Evolutionary conservation across 2,113 vertebrate genomes (phyloP).

Genomic region (Ploceus nigricollis): DNA sequence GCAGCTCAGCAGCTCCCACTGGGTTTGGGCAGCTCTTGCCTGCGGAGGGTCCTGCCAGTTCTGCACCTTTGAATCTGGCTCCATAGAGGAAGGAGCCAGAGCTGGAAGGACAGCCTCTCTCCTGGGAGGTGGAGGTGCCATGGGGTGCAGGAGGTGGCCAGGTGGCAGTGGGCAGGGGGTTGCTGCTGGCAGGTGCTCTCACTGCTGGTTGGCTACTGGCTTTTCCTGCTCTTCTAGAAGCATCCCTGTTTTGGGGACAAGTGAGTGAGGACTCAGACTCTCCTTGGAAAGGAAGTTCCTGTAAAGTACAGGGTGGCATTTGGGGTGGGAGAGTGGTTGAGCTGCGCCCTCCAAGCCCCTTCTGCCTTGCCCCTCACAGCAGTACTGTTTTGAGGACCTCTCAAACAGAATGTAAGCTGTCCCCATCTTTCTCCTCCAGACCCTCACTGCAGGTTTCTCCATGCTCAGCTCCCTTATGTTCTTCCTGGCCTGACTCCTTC

Average conservation of each 20-base stretch:
- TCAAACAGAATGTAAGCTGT: not conserved
- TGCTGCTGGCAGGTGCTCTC: not conserved
- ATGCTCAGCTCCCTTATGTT: not conserved
- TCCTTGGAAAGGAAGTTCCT: not conserved
- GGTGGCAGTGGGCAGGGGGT: not conserved
- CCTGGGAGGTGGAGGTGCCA: fast-evolving
- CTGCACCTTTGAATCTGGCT: not conserved
- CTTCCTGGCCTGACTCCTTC: not conserved
- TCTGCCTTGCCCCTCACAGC: not conserved
- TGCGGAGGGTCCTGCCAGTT: not conserved
- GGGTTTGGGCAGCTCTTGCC: not conserved
- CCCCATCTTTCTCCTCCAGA: not conserved
- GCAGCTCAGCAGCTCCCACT: not conserved
- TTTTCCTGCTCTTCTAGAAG: not conserved
- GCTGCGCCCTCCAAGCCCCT: not conserved
- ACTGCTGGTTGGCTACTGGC: not conserved
- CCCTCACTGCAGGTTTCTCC: not conserved
- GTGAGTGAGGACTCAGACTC: not conserved
- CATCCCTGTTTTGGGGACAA: not conserved
- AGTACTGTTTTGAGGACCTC: not conserved
- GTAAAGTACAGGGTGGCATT: not conserved
- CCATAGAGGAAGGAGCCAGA: not conserved
- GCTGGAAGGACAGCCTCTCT: not conserved
- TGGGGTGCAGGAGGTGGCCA: not conserved
- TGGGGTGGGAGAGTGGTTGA: not conserved